Evolutionary conservation across 1,140 invertebrate species (phyloP).

Genomic region (Tyrophagus putrescentiae): DNA sequence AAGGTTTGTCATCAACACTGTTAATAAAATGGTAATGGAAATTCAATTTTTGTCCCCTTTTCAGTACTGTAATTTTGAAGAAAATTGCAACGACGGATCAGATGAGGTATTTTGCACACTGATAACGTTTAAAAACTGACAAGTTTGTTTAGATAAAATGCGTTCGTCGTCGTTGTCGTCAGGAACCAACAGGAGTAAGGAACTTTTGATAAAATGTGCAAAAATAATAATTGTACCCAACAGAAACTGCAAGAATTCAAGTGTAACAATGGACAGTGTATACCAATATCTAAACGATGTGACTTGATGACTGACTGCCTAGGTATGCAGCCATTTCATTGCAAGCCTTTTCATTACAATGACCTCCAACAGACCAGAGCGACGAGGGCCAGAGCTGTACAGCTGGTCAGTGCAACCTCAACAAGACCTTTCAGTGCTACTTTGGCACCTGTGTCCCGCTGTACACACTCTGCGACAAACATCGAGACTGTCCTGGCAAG

Average conservation of each 20-base stretch:
- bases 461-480: conserved; percentile 28
- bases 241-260: conserved; percentile 27
- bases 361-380: conserved; percentile 16
- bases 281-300: conserved; percentile 25
- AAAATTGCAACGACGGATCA: conserved; percentile 32
- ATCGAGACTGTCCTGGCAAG: conserved; percentile 30
- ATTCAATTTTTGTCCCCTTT: neutral
- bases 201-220: too few species aligned
- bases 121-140: too few species aligned
- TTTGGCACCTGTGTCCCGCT: conserved; percentile 30
- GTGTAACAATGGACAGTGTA: conserved; percentile 29
- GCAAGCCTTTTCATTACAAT: neutral
- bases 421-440: conserved; percentile 30
- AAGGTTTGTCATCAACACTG: conserved; percentile 21
- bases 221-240: too few species aligned
- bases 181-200: too few species aligned
- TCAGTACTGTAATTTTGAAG: conserved; percentile 30
- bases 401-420: conserved; percentile 25
- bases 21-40: neutral
- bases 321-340: too few species aligned
- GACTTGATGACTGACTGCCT: conserved; percentile 26
- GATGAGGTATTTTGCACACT: too few species aligned
- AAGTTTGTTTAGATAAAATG: too few species aligned
- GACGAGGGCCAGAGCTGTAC: conserved; percentile 21
- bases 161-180: conserved; percentile 24